phyloP scores from a whole-genome alignment of 1,140 invertebrate genomes.

The Asbolus verrucosus region DNA sequence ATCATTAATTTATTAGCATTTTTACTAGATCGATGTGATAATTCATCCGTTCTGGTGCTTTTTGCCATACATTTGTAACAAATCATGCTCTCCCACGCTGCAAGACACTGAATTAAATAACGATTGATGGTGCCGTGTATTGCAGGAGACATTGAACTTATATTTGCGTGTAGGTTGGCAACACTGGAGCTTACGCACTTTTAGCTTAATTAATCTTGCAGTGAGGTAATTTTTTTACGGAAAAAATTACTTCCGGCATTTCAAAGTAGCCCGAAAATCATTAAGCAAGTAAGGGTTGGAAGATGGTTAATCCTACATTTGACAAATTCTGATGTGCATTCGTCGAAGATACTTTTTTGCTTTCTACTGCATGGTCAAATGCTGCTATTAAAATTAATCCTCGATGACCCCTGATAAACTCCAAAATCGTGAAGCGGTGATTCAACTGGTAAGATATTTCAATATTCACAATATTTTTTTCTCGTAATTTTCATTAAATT shows the following conservation, averaged over 20 bases:
- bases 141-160: conserved; percentile 39
- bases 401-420: no score
- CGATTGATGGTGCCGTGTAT: conserved; percentile 22
- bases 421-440: no score
- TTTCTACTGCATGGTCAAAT: no score
- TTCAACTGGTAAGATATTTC: no score
- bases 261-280: background rate
- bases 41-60: background rate
- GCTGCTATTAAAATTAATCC: no score
- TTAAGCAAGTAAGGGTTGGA: background rate
- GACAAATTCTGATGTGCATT: no score
- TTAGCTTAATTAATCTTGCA: conserved; percentile 37
- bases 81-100: conserved; percentile 20
- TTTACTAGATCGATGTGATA: no score
- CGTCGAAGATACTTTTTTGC: no score
- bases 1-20: no score
- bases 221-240: conserved; percentile 11
- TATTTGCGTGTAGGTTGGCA: conserved; percentile 41
- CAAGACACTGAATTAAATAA: conserved; percentile 23
- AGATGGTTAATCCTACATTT: background rate
- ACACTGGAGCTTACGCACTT: conserved; percentile 37
- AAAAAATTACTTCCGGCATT: conserved; percentile 34
- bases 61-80: background rate
- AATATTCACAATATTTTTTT: no score
- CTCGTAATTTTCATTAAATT: no score